These are phyloP conservation scores for Drosophila paulistorum DNA, from an alignment of 1,140 invertebrate species.

Conservation along the genomic window DNA sequence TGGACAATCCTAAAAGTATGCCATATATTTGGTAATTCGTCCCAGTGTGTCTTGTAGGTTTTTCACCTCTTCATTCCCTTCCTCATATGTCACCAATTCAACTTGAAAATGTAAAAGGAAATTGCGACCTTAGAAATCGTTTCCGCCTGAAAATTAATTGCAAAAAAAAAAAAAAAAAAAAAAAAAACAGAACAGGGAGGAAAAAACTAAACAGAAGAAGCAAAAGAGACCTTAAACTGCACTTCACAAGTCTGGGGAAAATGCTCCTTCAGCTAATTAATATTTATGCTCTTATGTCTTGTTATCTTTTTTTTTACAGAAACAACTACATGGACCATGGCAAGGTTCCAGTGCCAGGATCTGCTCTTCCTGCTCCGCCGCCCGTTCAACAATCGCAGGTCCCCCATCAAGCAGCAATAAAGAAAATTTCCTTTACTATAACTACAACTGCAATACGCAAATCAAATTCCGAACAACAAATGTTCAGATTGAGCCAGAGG, in stretches of 20 bases:
- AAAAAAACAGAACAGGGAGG: background rate
- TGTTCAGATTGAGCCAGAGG: slow-evolving; percentile 5
- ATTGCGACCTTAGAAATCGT: slow-evolving; percentile 46
- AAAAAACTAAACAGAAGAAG: no score
- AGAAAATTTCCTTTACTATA: background rate
- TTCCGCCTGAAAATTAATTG: slow-evolving; percentile 35
- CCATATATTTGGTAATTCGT: no score
- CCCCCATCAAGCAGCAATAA: slow-evolving; percentile 7
- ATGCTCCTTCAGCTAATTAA: slow-evolving; percentile 16
- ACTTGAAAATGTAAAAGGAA: slow-evolving; percentile 32
- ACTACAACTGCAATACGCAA: background rate
- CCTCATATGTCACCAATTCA: background rate
- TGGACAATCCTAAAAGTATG: no score
- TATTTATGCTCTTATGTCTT: slow-evolving; percentile 14
- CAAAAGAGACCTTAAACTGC: slow-evolving; percentile 7
- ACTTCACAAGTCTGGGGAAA: slow-evolving; percentile 3
- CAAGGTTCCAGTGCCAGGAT: background rate
- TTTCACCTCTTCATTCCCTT: background rate
- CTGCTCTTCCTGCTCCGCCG: slow-evolving; percentile 4
- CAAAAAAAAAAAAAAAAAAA: slow-evolving; percentile 17
- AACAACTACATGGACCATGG: slow-evolving; percentile 12
- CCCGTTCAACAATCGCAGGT: background rate
- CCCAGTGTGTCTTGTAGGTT: background rate
- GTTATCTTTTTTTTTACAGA: slow-evolving; percentile 7
- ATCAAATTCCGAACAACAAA: slow-evolving; percentile 13